Base-by-base conservation (phyloP, 2,113 vertebrate genomes). In the Epinephelus lanceolatus region DNA sequence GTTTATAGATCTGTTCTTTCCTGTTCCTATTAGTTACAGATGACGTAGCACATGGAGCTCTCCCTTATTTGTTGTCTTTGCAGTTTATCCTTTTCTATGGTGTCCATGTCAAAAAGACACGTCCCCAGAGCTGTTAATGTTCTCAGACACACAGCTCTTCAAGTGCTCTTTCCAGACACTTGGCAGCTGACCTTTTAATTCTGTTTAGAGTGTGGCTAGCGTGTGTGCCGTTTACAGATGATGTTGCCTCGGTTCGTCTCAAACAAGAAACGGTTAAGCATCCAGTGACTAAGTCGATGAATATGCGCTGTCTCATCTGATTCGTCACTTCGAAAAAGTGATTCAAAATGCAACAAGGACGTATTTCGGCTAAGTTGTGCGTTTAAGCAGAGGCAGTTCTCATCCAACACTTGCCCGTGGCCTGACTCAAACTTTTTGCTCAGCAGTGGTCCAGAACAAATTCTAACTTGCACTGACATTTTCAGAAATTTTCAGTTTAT, bases 171-270 rank as follows among this genome's bases (percentile, higher is more conserved):
- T 84, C 68, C 79, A 87, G 75, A 37, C 81, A 86, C 88, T 78
- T 83, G 83, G 78, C 88, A 81, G 87, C 62, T 92, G 89, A 92
- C 91, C 93, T 94, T 93, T 93, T 76, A 78, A 82, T 87, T 80
- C 78, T 71, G 83, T 78, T 82, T 59, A 65, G 85, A 81, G 73
- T 59, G 72, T 11, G 66, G 18, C 25, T 55, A 37, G 33, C 1
- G 33, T 71, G 81, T 73, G 84, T 55, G 76, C 42, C 1, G 52
- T 66, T 73, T 89, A 72, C 79, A 80, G 85, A 86, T 61, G 76
- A 82, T 53, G 78, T 14, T 21, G 71, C 71, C 45, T 68, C 11
- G n/a, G 60, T 81, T 78, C 27, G 55, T 23, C 63, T 76, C 65
- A 45, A 76, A 74, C 19, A 12, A 76, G 63, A 66, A 71, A 67